Base-by-base conservation (phyloP, 2,113 vertebrate genomes). In the Pteronura brasiliensis region DNA sequence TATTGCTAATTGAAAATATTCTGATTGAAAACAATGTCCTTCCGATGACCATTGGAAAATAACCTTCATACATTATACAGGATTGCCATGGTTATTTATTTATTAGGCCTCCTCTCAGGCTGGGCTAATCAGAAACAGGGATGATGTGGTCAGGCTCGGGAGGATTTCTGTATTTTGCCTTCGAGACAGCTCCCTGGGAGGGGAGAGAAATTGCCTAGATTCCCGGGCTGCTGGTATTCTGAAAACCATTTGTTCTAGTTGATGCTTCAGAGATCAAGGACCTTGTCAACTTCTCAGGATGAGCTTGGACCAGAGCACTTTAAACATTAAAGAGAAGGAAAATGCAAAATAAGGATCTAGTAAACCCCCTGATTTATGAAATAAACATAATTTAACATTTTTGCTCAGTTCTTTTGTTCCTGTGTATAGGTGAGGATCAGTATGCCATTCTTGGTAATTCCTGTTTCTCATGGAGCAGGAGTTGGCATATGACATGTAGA, bases 81-180 rank as follows among this genome's bases (percentile, higher is more conserved):
- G n/a, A 96, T 96, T 63, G 74, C 81, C 65, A n/a, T 91, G 67
- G 71, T 98, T 96, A 98, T 96, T 98, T 97, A 97, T 97, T 96
- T 95, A 97, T 98, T 96, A 96, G 94, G 59, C 42, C 61, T 77
- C 63, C 65, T 93, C 39, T 95, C 82, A 49, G 31, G 49, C 93
- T n/a, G 69, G 49, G 31, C 88, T 94, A 80, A 92, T 90, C 83
- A 92, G 95, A 72, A 93, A 81, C 44, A 65, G 72, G 31, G 31
- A 90, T 57, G 76, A 42, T 61, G 20, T 92, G 74, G 89, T 80
- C 86, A 92, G 92, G 57, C 87, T 89, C 1, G 0, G 63, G 92
- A 91, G 81, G 84, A 71, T 93, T 93, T 96, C 84, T 90, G 23
- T 84, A 71, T 69, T 79, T 92, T 2, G 29, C 14, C 69, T 95